Base-by-base conservation (phyloP, 2,888 invertebrate species). In the Caenorhabditis drosophilae region DNA sequence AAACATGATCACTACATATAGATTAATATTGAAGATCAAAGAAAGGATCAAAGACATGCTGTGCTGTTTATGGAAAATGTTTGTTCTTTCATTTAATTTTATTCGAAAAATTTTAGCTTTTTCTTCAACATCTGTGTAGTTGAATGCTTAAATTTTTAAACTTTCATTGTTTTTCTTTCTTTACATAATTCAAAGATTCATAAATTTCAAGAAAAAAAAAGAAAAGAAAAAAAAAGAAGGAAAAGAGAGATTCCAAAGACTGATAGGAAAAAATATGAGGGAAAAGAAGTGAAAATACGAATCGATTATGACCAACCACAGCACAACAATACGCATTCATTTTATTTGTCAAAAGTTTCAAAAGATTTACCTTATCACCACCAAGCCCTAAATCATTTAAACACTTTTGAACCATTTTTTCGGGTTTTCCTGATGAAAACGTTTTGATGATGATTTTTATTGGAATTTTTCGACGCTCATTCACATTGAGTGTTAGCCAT, bases 341-440 rank as follows among this genome's bases (percentile, higher is more conserved):
- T n/a, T n/a, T n/a, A n/a, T n/a, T n/a, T n/a, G n/a, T n/a, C n/a
- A n/a, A n/a, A n/a, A n/a, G n/a, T n/a, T n/a, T 23, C 7, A 31
- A 31, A 31, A 31, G 12, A 31, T 40, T 36, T 27, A 83, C 84
- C 82, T 88, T 89, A 85, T 94, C 94, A 59, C 82, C 91, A 0
- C 97, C 95, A 70, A 99, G 88, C 23, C 91, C 93, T 68, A 96
- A 88, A 84, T 97, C 97, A 52, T 91, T 90, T 71, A 98, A 88
- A 85, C 93, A 93, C 84, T 97, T 95, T 87, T 96, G 96, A 34
- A 98, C 93, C 84, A 96, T 88, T 86, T 94, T 96, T 86, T 98
- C 98, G 4, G 96, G 95, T 87, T 95, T 95, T 34, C 98, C 98
- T n/a, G 97, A 97, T 2, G 97, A 96, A 87, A 98, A 98, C 58